Percentiles rank a stretch among this genome's conserved stretches.
phyloP scores from a whole-genome alignment of 2,888 invertebrate genomes.

The Axea sp. region DNA sequence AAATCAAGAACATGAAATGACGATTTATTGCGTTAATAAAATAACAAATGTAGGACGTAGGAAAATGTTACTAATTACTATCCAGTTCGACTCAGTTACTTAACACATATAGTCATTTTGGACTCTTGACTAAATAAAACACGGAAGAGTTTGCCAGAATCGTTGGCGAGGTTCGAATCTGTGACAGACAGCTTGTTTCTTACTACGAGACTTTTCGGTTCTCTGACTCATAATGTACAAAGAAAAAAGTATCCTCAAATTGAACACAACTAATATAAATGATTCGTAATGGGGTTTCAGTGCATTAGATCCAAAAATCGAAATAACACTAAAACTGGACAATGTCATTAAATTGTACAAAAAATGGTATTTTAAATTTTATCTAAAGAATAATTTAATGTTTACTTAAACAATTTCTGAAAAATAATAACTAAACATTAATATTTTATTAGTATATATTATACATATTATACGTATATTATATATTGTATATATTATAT shows the following conservation, averaged over 20 bases:
- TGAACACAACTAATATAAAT: conserved; percentile 5
- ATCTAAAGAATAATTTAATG: no score
- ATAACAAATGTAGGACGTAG: conserved; percentile 17
- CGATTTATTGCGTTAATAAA: conserved; percentile 13
- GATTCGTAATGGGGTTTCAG: no score
- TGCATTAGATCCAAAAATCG: no score
- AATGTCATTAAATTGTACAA: no score
- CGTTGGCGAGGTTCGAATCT: conserved; percentile 48
- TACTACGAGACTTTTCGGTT: conserved; percentile 40
- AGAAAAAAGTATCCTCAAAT: conserved; percentile 6
- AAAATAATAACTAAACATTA: no score
- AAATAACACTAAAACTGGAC: no score
- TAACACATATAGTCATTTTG: conserved; percentile 47
- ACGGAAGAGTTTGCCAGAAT: conserved; percentile 69
- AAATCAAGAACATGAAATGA: no score
- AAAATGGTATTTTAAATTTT: no score
- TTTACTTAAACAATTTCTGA: no score
- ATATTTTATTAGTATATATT: no score
- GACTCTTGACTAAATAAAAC: conserved; percentile 63
- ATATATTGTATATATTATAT: no score
- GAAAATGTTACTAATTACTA: conserved; percentile 36
- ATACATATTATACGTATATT: no score
- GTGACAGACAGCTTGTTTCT: conserved; percentile 55
- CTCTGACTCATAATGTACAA: conserved; percentile 38
- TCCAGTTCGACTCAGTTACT: conserved; percentile 56